Evolutionary conservation across 2,113 vertebrate species (phyloP), one percentile per base, ranked within the genome.

Genomic region (Cryptotis parvus): DNA sequence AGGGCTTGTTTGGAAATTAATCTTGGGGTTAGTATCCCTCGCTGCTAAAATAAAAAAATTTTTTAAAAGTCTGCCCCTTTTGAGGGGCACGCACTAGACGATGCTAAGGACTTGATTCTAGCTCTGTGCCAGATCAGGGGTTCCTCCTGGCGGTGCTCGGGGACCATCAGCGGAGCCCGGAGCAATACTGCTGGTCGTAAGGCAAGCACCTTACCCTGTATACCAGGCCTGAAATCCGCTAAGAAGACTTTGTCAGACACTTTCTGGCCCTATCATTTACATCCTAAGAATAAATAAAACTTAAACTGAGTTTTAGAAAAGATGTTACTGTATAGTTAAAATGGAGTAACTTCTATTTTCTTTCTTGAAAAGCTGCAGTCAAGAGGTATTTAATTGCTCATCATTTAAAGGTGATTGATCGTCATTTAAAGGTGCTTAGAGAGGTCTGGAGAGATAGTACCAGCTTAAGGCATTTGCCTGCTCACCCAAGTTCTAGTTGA

Each of bases 351-450:
- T 74, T 58, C 6, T 27, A 14, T 41, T 81, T 77, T 74, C 58
- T 58, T 90, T 80, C 58, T 84, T 87, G 26, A 45, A 73, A 91
- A 91, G 77, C 24, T 70, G 33, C 35, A 35, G 69, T 37, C 29
- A 69, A 61, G 18, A n/a, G 37, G 37, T 27, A 29, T 79, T 70
- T 89, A 91, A 76, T 90, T 92, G 87, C 26, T 80, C 26, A 3
- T 27, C 58, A n/a, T n/a, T n/a, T n/a, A n/a, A n/a, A n/a, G n/a
- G n/a, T n/a, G 27, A 24, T 29, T 58, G 65, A 43, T 66, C 22
- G 27, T 68, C 63, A 65, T 65, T 27, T 65, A 31, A 27, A 65
- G 29, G 27, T 65, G 55, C 18, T 24, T 58, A 58, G 5, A 58
- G 55, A 18, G 55, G 22, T 22, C 55, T 58, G 55, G 55, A 22